Percentiles rank a stretch among this genome's conserved stretches.
phyloP scores from a whole-genome alignment of 2,113 vertebrate species.

The Salvator merianae region DNA sequence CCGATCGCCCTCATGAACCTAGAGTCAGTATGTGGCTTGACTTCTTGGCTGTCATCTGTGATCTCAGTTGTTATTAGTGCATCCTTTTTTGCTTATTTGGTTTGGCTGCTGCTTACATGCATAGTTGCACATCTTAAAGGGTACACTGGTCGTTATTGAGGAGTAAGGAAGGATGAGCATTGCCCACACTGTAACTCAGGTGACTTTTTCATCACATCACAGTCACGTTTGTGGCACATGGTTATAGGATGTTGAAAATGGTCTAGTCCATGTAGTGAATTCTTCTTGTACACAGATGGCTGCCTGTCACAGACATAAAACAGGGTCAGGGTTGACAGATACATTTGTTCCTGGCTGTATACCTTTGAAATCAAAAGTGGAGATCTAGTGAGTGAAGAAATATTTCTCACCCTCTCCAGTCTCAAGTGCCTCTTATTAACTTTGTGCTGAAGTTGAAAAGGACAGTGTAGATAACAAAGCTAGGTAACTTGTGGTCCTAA shows the following conservation, averaged over 20 bases:
- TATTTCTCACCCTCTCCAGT: background rate
- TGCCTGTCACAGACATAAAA: background rate
- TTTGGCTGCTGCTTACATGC: too few species aligned
- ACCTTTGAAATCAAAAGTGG: background rate
- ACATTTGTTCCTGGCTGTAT: background rate
- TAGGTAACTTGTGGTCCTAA: background rate
- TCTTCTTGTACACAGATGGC: background rate
- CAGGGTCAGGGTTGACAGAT: background rate
- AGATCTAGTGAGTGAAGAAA: background rate
- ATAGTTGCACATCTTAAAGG: too few species aligned
- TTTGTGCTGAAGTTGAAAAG: background rate
- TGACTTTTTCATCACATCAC: too few species aligned
- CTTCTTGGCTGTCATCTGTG: background rate
- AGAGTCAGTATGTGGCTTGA: too few species aligned
- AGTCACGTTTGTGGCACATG: too few species aligned
- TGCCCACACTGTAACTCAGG: too few species aligned
- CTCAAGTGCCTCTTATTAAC: background rate
- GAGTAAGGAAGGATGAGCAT: too few species aligned
- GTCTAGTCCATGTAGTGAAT: background rate
- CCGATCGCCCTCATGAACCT: too few species aligned
- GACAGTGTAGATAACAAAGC: too few species aligned
- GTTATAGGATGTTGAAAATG: background rate
- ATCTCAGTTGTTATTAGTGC: background rate
- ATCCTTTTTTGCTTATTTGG: too few species aligned
- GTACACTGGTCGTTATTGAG: too few species aligned